Evolutionary conservation across 2,797 vertebrate genomes (phyloP).

Genomic region (Clarias laeviceps): DNA sequence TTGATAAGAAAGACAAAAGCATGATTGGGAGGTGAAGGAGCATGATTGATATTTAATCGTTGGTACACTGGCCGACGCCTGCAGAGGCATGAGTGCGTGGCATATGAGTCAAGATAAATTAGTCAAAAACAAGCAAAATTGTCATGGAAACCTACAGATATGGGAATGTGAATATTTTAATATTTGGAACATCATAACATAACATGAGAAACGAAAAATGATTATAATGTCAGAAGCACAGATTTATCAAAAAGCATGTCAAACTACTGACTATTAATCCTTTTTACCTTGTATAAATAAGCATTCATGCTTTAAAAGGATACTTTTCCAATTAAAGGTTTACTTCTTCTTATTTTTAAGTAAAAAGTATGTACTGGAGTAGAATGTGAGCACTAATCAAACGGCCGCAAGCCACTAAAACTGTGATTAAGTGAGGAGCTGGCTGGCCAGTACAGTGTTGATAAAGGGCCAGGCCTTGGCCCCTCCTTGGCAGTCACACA

Average conservation of each 20-base stretch:
- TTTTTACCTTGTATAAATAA: not conserved
- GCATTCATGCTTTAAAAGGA: not conserved
- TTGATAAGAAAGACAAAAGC: slow-evolving; percentile 58
- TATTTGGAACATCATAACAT: not conserved
- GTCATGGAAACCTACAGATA: slow-evolving; percentile 13
- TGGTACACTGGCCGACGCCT: slow-evolving; percentile 54
- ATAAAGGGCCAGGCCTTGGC: slow-evolving; percentile 44
- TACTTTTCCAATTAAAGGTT: not conserved
- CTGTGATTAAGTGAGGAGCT: not conserved
- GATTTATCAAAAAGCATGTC: not conserved
- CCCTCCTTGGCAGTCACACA: slow-evolving; percentile 58
- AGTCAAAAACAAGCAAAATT: slow-evolving; percentile 28
- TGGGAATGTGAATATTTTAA: slow-evolving; percentile 4
- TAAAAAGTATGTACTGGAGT: not conserved
- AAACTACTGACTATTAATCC: not conserved
- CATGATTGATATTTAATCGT: slow-evolving; percentile 45
- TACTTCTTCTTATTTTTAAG: not conserved
- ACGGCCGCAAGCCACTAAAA: not conserved
- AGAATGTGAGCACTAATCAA: not conserved
- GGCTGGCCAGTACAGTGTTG: slow-evolving; percentile 12
- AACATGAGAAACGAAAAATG: not conserved
- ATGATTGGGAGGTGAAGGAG: slow-evolving; percentile 15
- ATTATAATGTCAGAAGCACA: not conserved
- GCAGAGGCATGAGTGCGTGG: slow-evolving; percentile 25
- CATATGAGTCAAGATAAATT: slow-evolving; percentile 43